Evolutionary conservation across 1,140 invertebrate genomes (phyloP).

Genomic region (Oscheius sp.): DNA sequence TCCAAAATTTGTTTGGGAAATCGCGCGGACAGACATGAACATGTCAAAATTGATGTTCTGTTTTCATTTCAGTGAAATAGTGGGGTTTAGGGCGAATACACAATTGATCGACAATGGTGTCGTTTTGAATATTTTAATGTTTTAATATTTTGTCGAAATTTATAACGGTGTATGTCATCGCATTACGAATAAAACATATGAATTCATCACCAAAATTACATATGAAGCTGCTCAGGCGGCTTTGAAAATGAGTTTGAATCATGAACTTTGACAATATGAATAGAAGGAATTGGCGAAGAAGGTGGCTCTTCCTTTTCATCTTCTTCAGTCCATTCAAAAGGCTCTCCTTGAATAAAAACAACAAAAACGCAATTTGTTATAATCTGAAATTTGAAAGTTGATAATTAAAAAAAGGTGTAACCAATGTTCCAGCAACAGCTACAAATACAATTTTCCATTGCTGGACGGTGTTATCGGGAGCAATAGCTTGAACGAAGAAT

Average conservation of each 20-base stretch:
- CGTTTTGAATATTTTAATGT: no score
- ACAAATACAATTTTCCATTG: slow-evolving; percentile 45
- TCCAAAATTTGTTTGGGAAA: no score
- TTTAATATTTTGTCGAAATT: no score
- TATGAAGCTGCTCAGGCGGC: not conserved
- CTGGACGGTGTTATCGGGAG: slow-evolving; percentile 45
- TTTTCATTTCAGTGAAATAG: no score
- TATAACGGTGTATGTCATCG: no score
- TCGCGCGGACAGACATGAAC: no score
- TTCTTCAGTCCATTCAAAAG: slow-evolving; percentile 32
- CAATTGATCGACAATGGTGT: no score
- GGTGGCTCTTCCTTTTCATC: not conserved
- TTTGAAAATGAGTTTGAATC: not conserved
- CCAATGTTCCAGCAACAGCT: slow-evolving; percentile 22
- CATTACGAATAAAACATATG: no score
- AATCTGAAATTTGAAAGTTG: slow-evolving; percentile 11
- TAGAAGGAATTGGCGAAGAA: not conserved
- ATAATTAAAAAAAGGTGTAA: not conserved
- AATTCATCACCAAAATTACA: no score
- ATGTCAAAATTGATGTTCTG: no score
- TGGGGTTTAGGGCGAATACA: no score
- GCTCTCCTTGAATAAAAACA: slow-evolving; percentile 33
- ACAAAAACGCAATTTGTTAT: slow-evolving; percentile 30
- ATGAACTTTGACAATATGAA: not conserved
- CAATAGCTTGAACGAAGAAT: slow-evolving; percentile 36